Evolutionary conservation across 2,888 invertebrate genomes (phyloP).

Genomic region (Coelinius sp.): DNA sequence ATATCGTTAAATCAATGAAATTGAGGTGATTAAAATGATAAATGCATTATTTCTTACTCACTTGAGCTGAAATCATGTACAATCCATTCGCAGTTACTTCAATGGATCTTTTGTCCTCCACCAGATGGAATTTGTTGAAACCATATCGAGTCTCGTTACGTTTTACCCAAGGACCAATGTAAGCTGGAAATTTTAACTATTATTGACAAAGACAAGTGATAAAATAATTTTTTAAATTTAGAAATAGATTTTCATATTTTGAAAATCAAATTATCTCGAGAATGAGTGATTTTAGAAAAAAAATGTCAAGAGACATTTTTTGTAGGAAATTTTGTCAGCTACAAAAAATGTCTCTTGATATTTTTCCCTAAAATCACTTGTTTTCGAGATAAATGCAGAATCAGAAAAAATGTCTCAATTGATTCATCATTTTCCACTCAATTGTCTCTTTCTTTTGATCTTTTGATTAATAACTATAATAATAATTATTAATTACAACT

Average conservation of each 20-base stretch:
- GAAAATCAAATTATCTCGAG: too few species aligned
- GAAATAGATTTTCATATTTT: too few species aligned
- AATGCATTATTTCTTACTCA: conserved; percentile 42
- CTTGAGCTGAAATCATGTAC: conserved; percentile 67
- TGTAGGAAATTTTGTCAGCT: too few species aligned
- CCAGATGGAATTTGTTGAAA: conserved; percentile 64
- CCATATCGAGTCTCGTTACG: conserved; percentile 60
- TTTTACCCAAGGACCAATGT: conserved; percentile 65
- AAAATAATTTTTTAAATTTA: not conserved
- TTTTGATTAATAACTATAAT: too few species aligned
- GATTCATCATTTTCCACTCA: too few species aligned
- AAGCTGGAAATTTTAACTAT: conserved; percentile 48
- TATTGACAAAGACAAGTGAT: not conserved
- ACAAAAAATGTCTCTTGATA: too few species aligned
- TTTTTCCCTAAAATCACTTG: not conserved
- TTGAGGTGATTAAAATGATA: not conserved
- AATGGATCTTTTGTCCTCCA: conserved; percentile 63
- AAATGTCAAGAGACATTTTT: too few species aligned
- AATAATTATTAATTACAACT: conserved; percentile 46
- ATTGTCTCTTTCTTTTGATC: too few species aligned
- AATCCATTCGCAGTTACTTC: conserved; percentile 64
- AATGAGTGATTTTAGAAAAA: too few species aligned
- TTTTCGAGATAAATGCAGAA: not conserved
- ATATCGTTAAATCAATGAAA: not conserved
- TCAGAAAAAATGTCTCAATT: not conserved